These are phyloP conservation scores for Seriola dumerili DNA, from an alignment of 2,113 vertebrate genomes.

Conservation along the genomic window DNA sequence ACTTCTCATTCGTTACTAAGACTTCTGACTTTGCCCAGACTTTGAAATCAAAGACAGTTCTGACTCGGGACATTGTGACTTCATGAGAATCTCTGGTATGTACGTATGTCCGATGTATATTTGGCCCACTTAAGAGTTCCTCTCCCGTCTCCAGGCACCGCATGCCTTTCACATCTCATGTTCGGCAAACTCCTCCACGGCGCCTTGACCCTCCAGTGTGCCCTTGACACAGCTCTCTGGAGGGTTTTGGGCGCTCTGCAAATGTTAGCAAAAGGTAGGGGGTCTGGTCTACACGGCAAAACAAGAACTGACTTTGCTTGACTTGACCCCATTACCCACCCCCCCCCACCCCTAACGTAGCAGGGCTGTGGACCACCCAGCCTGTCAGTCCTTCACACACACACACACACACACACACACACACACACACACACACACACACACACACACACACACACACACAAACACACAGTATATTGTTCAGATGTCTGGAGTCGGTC, in stretches of 20 bases:
- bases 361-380: constrained; percentile 69
- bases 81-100: not conserved
- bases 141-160: not conserved
- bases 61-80: not conserved
- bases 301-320: constrained; percentile 34
- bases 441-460: constrained; percentile 33
- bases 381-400: constrained; percentile 28
- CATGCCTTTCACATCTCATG: not conserved
- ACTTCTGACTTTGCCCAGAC: not conserved
- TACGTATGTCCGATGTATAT: not conserved
- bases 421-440: constrained; percentile 33
- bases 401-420: constrained; percentile 21
- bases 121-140: not conserved
- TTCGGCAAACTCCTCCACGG: not conserved
- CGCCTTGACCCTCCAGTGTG: not conserved
- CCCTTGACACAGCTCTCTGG: constrained; percentile 2
- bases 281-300: constrained; percentile 33
- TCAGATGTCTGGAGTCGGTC: constrained; percentile 59
- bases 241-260: constrained; percentile 21
- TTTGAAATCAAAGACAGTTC: not conserved
- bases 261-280: constrained; percentile 44
- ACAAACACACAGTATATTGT: constrained; percentile 58
- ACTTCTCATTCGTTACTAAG: no score
- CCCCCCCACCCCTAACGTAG: not conserved
- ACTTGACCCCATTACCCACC: constrained; percentile 38